Evolutionary conservation across 2,113 vertebrate species (phyloP).

Genomic region (Brienomyrus brachyistius): DNA sequence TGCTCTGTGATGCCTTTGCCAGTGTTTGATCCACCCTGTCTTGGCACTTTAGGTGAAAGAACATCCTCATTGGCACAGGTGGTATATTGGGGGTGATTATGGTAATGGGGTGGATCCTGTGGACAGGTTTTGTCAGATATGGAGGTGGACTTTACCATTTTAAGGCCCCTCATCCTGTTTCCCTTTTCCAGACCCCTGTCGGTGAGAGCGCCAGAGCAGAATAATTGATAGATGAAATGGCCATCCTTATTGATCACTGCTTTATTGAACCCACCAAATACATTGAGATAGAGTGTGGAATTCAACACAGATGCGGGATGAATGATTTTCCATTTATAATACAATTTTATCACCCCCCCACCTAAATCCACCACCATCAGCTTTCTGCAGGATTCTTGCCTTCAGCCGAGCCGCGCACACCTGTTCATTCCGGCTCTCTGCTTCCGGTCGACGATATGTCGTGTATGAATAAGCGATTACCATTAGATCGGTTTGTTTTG

Average conservation of each 20-base stretch:
- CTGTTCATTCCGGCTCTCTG: neutral
- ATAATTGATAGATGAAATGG: slow-evolving; percentile 75
- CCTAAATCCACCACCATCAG: neutral
- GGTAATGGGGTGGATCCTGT: neutral
- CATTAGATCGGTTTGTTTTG: neutral
- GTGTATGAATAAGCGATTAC: neutral
- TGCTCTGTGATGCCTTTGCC: neutral
- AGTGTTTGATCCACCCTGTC: neutral
- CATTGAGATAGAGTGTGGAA: slow-evolving; percentile 72
- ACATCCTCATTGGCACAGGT: neutral
- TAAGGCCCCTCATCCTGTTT: neutral
- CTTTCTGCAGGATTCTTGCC: neutral
- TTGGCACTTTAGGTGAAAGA: neutral
- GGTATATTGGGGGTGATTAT: neutral
- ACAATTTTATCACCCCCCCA: slow-evolving; percentile 44
- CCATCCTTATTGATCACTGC: slow-evolving; percentile 69
- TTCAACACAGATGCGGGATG: slow-evolving; percentile 66
- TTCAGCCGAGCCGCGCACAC: neutral
- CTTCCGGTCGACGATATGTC: neutral
- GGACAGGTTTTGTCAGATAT: neutral
- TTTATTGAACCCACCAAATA: slow-evolving; percentile 69
- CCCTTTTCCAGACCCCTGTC: slow-evolving; percentile 43
- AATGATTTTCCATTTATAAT: slow-evolving; percentile 64
- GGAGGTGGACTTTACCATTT: neutral
- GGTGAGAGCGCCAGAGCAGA: slow-evolving; percentile 66